Evolutionary conservation across 1,140 invertebrate species (phyloP), one percentile per base, ranked within the genome.

Genomic region (Calosoma granatense): DNA sequence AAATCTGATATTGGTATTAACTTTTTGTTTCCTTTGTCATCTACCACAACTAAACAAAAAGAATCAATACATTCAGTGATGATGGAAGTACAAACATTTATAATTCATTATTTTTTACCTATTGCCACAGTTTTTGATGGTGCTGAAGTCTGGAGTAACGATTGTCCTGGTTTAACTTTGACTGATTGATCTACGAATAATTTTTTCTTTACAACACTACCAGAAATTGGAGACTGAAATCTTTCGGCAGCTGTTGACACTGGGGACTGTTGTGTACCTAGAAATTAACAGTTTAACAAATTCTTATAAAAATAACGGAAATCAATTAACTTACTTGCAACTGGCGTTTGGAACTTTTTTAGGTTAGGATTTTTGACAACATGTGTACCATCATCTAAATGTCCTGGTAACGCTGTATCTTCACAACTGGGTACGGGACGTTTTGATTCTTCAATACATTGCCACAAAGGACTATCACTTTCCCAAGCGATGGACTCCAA

Each of bases 401-500:
- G 12, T 11, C 65, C 64, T 15, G 70, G 70, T 23, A 69, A 56
- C 2, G 70, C 69, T 19, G 62, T 67, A 39, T 86, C 82, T 61
- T 81, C 77, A 64, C 79, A 87, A 12, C 78, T 80, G 1, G 86
- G 85, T 51, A 90, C 75, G 19, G 76, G 74, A 20, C 72, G 70
- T 1, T 72, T 67, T 6, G 77, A 75, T 20, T 69, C 72, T 59
- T 75, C 73, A 22, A 94, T 84, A 4, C 80, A 78, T 51, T 81
- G 80, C 97, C 97, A 99, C 0, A 98, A 66, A 2, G 90, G 87
- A 66, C 95, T 98, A 43, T 86, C 81, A 11, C 75, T 80, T 60
- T 82, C 80, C 97, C 97, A 99, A 0, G 91, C 93, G 53, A 95
- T 67, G 15, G 85, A 86, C 67, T 98, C 96, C n/a, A 99, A 73